Conservation (phyloP, 2,113 vertebrate species). For the Nestor notabilis region DNA sequence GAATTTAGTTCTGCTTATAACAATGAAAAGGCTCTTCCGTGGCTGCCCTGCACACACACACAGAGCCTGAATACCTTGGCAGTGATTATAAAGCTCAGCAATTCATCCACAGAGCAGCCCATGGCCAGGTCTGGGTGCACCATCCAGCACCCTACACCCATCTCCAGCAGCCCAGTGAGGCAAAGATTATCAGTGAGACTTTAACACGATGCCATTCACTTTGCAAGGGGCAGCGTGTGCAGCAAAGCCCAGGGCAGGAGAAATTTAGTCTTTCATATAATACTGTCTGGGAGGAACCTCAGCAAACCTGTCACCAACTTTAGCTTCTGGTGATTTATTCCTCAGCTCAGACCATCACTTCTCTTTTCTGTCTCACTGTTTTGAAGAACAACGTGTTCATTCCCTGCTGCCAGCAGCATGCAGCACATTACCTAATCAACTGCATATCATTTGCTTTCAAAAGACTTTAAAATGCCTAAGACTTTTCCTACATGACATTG, state of each 20-base stretch:
- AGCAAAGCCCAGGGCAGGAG: neutral
- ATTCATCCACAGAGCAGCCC: neutral
- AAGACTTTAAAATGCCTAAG: neutral
- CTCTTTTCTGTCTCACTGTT: neutral
- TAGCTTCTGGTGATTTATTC: neutral
- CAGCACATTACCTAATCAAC: neutral
- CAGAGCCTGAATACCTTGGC: neutral
- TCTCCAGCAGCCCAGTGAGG: neutral
- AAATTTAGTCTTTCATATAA: neutral
- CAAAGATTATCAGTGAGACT: neutral
- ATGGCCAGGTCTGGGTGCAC: neutral
- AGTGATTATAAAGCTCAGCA: neutral
- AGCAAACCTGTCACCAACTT: neutral
- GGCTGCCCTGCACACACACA: neutral
- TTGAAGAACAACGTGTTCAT: neutral
- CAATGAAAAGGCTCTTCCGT: neutral
- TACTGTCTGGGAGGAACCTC: neutral
- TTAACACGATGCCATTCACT: fast-evolving
- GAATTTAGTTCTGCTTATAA: neutral
- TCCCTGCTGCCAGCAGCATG: fast-evolving
- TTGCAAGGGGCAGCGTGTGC: neutral
- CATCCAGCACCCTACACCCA: fast-evolving
- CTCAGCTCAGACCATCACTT: neutral
- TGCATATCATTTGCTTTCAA: neutral
- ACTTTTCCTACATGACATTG: neutral